Evolutionary conservation across 2,113 vertebrate species (phyloP), one percentile per base, ranked within the genome.

Genomic region (Motacilla alba): DNA sequence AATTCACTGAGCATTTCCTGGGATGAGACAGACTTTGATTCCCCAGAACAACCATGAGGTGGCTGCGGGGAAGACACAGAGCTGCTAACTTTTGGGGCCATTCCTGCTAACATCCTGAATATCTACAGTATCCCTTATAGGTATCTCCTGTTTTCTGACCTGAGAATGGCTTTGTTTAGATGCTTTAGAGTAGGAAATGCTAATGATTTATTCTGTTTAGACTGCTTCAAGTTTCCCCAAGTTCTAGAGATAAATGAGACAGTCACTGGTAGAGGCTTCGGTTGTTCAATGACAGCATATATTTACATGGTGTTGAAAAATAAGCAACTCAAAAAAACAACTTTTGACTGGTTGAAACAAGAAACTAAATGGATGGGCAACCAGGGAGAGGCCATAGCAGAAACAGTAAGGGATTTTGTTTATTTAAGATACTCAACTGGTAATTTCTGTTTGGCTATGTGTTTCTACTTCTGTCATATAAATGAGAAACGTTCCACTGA

Each of bases 261-360:
- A 60, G 13, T 86, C 18, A 41, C 16, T 84, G 62, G 33, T 49
- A 74, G 60, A 78, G 19, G 15, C 23, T 89, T 52, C 37, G 87
- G n/a, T 30, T 4, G 0, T 81, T 81, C 46, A 78, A 8, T 5
- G 33, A n/a, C 31, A 41, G 13, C 16, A 49, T 31, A 10, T 47
- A 46, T 70, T 90, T 50, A n/a, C 23, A 46, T 72, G 13, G 12
- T 30, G 3, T 12, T n/a, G 67, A 10, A 52, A 37, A 58, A 7
- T 23, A 41, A 67, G 6, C 20, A 58, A 6, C 15, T 53, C 13
- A 39, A 44, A 50, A 60, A 9, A 1, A 0, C 14, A 79, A 2
- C 11, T 77, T 53, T 77, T 37, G 28, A 49, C 26, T 53, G 44
- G 30, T 49, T 90, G 41, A 81, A 94, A 63, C 7, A 69, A 81